Conservation (phyloP, 2,113 vertebrate species). For the Eubucco bourcierii region DNA sequence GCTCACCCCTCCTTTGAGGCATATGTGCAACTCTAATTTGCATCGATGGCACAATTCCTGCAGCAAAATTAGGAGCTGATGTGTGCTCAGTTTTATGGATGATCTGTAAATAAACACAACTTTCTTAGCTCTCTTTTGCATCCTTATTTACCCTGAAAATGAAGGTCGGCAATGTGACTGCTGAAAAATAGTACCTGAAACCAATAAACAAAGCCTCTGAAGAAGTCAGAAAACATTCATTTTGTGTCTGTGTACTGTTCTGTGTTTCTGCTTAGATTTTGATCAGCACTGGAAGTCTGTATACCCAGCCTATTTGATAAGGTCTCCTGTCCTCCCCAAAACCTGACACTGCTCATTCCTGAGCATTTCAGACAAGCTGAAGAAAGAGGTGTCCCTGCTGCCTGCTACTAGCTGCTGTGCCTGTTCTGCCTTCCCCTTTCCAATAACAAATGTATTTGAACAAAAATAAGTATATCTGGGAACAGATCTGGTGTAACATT, state of each 20-base stretch:
- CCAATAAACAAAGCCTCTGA: not conserved
- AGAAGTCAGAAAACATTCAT: not conserved
- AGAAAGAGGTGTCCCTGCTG: not conserved
- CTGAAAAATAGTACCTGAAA: not conserved
- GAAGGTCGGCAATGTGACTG: not conserved
- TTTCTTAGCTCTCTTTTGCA: not conserved
- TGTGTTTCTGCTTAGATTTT: not conserved
- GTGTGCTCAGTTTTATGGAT: not conserved
- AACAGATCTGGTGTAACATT: not conserved
- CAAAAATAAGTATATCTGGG: not conserved
- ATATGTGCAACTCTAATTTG: slow-evolving; percentile 22
- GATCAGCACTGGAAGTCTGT: not conserved
- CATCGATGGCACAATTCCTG: not conserved
- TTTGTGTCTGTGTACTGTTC: not conserved
- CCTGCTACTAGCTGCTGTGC: not conserved
- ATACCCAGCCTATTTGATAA: not conserved
- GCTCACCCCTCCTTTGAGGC: not conserved
- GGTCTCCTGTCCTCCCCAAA: not conserved
- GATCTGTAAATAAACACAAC: slow-evolving; percentile 13
- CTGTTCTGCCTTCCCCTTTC: not conserved
- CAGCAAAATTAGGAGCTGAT: not conserved
- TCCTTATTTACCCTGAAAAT: slow-evolving; percentile 10
- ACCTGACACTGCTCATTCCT: not conserved
- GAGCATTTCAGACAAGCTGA: not conserved
- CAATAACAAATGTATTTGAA: not conserved